phyloP scores from a whole-genome alignment of 1,140 invertebrate genomes.

The Atta colombica region DNA sequence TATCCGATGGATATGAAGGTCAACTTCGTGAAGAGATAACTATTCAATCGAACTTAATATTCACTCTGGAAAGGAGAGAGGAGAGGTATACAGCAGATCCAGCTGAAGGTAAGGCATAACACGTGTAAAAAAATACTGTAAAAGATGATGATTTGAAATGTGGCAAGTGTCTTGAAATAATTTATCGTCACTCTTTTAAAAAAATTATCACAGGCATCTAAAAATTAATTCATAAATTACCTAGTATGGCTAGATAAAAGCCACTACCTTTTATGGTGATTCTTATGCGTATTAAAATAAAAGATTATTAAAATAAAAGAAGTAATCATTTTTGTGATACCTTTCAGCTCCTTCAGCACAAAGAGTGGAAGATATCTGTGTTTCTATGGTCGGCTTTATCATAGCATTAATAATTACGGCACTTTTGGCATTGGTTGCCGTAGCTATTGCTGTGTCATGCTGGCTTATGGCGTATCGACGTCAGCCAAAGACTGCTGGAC shows the following conservation, averaged over 20 bases:
- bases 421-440: conserved; percentile 95
- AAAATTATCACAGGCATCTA: too few relatives aligned
- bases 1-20: conserved; percentile 90
- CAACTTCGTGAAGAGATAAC: conserved; percentile 96
- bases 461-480: conserved; percentile 97
- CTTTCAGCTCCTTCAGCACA: conserved; percentile 89
- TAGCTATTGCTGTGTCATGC: conserved; percentile 97
- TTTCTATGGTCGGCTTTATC: conserved; percentile 96
- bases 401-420: conserved; percentile 97
- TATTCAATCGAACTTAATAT: conserved; percentile 96
- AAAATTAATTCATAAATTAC: too few relatives aligned
- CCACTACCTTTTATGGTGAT: too few relatives aligned
- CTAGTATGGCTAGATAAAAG: too few relatives aligned
- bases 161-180: too few relatives aligned
- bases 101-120: conserved; percentile 88
- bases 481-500: conserved; percentile 93
- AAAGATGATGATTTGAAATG: not conserved
- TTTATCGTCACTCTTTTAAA: too few relatives aligned
- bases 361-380: conserved; percentile 94
- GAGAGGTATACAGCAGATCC: conserved; percentile 88
- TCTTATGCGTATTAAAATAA: not conserved
- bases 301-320: not conserved
- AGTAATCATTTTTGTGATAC: conserved; percentile 22
- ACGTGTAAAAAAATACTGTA: not conserved
- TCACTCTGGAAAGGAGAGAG: conserved; percentile 95